Base-by-base conservation (phyloP, 2,888 invertebrate species). In the Sphaerophoria taeniata region DNA sequence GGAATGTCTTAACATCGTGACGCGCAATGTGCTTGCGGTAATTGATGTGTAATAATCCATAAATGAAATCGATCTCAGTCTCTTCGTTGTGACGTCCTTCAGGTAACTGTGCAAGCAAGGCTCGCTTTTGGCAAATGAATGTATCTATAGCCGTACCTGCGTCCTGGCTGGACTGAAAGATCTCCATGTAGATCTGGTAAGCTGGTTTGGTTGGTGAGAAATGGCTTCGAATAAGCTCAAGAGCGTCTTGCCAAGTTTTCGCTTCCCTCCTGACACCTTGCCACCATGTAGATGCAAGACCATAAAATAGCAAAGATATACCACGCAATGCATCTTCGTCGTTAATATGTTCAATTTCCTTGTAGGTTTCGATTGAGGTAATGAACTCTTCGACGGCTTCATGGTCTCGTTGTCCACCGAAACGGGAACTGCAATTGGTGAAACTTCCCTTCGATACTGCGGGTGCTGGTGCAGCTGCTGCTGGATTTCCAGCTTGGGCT, bases 351-450 rank as follows among this genome's bases (percentile, higher is more conserved):
- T 91, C 91, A 61, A 91, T 78, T 74, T 91, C 91, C 78, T 91
- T 91, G 83, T 89, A 91, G 9, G 89, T 91, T 43, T 88, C 87
- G 1, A 91, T 87, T 7, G 87, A 89, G 14, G 89, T 90, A 47
- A 91, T 88, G 81, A 91, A 91, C 61, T 90, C 90, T 75, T 91
- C 91, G 31, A 91, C 91, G 11, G 88, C 89, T n/a, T 90, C 91
- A 45, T 91, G 89, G 70, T 88, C 88, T 11, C 91, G 90, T 55
- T 88, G 76, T 3, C 91, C 91, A 45, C 87, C 87, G 72, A 91
- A 91, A 9, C 87, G 84, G 16, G 89, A 87, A 0, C 39, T 45
- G 67, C 91, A 91, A 56, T 89, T 88, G 33, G 89, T 89, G 73
- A 91, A 89, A 76, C 89, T 91, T 53, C 89, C 89, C 69, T 91